phyloP scores from a whole-genome alignment of 2,797 vertebrate genomes.

The Gadopsis marmoratus region DNA sequence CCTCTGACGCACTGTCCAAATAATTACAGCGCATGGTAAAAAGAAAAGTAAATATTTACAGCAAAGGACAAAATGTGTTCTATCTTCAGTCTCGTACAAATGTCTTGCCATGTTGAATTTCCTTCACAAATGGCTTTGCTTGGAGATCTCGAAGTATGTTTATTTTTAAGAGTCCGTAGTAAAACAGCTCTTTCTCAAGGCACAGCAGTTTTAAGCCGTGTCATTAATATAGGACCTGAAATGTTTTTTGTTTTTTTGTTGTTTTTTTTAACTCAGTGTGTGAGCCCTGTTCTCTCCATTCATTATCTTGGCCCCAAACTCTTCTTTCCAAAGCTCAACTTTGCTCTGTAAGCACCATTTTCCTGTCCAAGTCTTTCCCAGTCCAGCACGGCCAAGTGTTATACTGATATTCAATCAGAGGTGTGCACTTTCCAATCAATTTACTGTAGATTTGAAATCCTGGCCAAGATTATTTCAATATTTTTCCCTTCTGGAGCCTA shows the following conservation, averaged over 20 bases:
- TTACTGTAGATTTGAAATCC: slow-evolving; percentile 47
- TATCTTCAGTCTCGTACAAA: neutral
- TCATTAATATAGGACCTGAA: slow-evolving; percentile 28
- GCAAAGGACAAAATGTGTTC: neutral
- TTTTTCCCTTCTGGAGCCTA: slow-evolving; percentile 21
- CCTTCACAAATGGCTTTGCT: slow-evolving; percentile 1
- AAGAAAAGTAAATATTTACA: neutral
- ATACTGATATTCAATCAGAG: slow-evolving; percentile 41
- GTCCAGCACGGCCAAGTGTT: slow-evolving; percentile 38
- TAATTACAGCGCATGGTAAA: neutral
- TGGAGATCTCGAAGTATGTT: slow-evolving; percentile 12
- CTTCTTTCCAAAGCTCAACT: slow-evolving; percentile 51
- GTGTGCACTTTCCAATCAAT: slow-evolving; percentile 54
- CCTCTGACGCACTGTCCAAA: neutral
- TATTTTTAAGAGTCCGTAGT: slow-evolving; percentile 32
- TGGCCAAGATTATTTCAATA: slow-evolving; percentile 38
- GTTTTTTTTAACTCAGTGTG: neutral
- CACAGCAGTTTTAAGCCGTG: slow-evolving; percentile 13
- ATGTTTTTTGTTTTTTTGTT: neutral
- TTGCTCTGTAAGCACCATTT: slow-evolving; percentile 45
- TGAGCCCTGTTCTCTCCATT: slow-evolving; percentile 55
- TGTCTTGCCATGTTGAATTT: neutral
- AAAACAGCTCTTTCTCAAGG: slow-evolving; percentile 10
- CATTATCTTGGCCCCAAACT: slow-evolving; percentile 46
- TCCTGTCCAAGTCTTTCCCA: slow-evolving; percentile 46